Evolutionary conservation across 1,140 invertebrate genomes (phyloP).

Genomic region (Sitophilus oryzae): DNA sequence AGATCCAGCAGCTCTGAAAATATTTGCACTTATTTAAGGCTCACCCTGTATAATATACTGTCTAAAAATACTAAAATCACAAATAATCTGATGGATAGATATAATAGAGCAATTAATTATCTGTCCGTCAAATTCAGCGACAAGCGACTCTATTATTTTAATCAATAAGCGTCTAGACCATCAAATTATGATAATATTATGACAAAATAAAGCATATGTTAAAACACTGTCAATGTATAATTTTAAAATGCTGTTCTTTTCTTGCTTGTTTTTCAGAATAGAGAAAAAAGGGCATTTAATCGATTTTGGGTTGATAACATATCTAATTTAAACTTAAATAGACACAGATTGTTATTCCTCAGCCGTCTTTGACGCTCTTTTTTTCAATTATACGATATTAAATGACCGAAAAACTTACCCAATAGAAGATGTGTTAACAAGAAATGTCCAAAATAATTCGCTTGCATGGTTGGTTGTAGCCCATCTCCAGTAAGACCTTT

Average conservation of each 20-base stretch:
- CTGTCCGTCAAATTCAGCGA: too few species aligned
- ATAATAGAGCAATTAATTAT: too few species aligned
- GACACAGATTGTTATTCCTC: background rate
- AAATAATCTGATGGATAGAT: too few species aligned
- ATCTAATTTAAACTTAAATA: background rate
- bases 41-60: too few species aligned
- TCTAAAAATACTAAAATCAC: too few species aligned
- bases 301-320: background rate
- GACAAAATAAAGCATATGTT: too few species aligned
- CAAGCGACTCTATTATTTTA: too few species aligned
- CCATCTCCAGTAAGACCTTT: slow-evolving; percentile 52
- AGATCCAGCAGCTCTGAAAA: too few species aligned
- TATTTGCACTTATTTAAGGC: too few species aligned
- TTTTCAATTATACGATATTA: too few species aligned
- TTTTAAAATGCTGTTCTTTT: background rate
- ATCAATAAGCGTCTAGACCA: too few species aligned
- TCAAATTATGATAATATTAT: too few species aligned
- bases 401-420: slow-evolving; percentile 47
- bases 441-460: slow-evolving; percentile 63
- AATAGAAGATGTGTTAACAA: slow-evolving; percentile 57
- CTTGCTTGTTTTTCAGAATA: slow-evolving; percentile 2
- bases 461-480: slow-evolving; percentile 54
- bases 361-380: background rate
- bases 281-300: background rate
- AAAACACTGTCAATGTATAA: background rate